Conservation (phyloP, 2,797 vertebrate genomes). For the Dromococcyx pavoninus region DNA sequence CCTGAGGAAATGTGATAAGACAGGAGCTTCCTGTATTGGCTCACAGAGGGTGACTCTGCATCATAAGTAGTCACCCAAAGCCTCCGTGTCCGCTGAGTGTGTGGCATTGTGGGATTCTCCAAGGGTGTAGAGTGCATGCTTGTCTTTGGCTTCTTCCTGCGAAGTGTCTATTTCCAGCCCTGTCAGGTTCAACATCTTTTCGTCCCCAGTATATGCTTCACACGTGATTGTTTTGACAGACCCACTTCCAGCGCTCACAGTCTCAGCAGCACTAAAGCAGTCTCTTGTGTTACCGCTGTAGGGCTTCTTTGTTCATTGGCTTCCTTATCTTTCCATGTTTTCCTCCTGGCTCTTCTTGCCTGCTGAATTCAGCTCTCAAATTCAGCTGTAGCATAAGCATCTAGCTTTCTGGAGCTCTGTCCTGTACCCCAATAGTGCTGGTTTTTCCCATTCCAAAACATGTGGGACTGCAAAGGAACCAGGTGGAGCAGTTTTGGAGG, state of each 20-base stretch:
- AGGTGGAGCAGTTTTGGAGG: neutral
- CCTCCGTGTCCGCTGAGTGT: neutral
- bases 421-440: neutral
- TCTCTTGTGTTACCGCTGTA: neutral
- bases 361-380: neutral
- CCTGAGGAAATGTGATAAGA: neutral
- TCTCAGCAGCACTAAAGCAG: neutral
- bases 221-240: neutral
- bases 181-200: neutral
- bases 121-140: neutral
- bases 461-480: neutral
- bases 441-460: neutral
- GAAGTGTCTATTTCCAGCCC: neutral
- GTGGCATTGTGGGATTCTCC: neutral
- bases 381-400: neutral
- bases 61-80: neutral
- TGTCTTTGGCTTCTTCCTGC: neutral
- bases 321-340: neutral
- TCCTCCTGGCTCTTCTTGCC: neutral
- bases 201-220: accelerated
- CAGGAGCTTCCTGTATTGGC: neutral
- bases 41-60: neutral
- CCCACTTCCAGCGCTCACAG: neutral
- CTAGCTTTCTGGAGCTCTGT: neutral
- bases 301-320: neutral